Base-by-base conservation (phyloP, 2,797 vertebrate genomes). In the Falco biarmicus region DNA sequence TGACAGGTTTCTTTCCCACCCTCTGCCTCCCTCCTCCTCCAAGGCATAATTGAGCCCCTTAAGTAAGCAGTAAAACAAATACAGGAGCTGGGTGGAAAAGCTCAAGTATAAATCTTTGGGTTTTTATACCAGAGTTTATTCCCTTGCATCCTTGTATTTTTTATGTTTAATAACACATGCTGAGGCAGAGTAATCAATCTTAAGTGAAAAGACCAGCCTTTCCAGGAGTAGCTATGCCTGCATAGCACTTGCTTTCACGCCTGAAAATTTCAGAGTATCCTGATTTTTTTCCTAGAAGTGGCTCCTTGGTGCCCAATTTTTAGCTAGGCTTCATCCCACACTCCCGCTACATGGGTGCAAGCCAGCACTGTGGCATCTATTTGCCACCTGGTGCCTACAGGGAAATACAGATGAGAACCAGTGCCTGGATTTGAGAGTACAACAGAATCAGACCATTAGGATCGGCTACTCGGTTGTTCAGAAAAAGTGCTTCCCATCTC, bases 141-240 rank as follows among this genome's bases (percentile, higher is more conserved):
- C 92, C 79, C 68, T 79, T 71, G 63, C 65, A 82, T 91, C 78
- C 68, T 57, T 84, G 68, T 89, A 56, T 86, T 94, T 95, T 96
- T 95, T 86, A 82, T 92, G 82, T 87, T 84, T 92, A 95, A 86
- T 94, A 95, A 91, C 87, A 85, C 69, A 65, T 9, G 51, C 61
- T 91, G 82, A 94, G 59, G 84, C 77, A 95, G 47, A 83, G 66
- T 34, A 47, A 95, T 97, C 87, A 45, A 92, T 91, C 95, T 86
- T 22, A 28, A 65, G 65, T 51, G 61, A 75, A 88, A 84, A 82
- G 66, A n/a, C 19, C 75, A 81, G 61, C 59, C 32, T 73, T 78
- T 51, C 82, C 66, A 76, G 28, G 37, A 82, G 64, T 5, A 88
- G 37, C 51, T 66, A 6, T 25, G 47, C 24, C 69, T 78, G 28